A percentile compares a stretch with the other conserved stretches of the same genome.
phyloP scores from a whole-genome alignment of 2,888 invertebrate species.

The Idaea dimidiata region DNA sequence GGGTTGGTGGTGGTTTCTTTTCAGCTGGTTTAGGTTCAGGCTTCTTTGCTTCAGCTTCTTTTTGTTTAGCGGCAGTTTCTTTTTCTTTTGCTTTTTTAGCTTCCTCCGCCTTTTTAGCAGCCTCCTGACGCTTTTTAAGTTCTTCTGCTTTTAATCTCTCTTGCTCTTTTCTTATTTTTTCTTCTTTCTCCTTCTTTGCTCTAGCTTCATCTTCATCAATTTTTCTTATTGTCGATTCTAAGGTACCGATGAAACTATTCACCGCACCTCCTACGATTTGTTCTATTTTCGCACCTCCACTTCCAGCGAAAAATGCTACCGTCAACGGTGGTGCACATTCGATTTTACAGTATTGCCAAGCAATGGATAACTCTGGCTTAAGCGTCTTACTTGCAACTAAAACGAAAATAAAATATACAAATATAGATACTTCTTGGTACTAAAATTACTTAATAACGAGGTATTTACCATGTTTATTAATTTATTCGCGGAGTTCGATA shows the following conservation, averaged over 20 bases:
- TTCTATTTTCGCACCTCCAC: conserved; percentile 50
- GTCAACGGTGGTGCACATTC: conserved; percentile 66
- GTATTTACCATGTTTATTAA: too few species aligned
- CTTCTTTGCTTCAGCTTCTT: conserved; percentile 23
- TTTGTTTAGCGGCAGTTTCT: conserved; percentile 25
- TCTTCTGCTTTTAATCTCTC: conserved; percentile 46
- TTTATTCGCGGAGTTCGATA: too few species aligned
- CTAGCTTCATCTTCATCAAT: conserved; percentile 47
- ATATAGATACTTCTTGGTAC: too few species aligned
- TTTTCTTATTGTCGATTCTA: conserved; percentile 40
- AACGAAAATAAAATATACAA: conserved; percentile 31
- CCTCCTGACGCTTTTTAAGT: conserved; percentile 35
- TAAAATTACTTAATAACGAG: too few species aligned
- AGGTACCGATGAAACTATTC: conserved; percentile 36
- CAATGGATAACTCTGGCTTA: conserved; percentile 35
- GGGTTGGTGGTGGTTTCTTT: conserved; percentile 6
- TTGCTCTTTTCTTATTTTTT: conserved; percentile 42
- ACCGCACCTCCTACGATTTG: conserved; percentile 30
- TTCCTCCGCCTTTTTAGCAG: conserved; percentile 28
- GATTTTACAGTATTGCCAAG: conserved; percentile 66
- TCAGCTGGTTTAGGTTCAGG: conserved; percentile 11
- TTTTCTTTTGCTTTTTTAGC: conserved; percentile 33
- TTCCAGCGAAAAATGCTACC: conserved; percentile 45
- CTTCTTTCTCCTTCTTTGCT: conserved; percentile 38
- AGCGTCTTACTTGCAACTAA: conserved; percentile 48